Conservation (phyloP, 2,797 vertebrate genomes). For the Myotis myotis region DNA sequence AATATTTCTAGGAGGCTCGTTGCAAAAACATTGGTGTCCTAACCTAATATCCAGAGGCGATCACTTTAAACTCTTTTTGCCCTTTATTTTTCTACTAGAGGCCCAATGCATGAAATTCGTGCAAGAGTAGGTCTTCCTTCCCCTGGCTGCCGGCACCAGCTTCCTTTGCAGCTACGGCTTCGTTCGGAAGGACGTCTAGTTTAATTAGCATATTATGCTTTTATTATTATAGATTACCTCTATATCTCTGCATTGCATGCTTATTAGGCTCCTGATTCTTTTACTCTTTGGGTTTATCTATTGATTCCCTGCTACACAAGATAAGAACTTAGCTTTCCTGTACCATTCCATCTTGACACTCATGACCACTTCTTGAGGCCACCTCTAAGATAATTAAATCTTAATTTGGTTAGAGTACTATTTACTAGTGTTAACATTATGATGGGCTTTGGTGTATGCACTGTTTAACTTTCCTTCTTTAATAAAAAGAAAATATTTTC, state of each 20-base stretch:
- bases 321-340: background rate
- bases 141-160: accelerated
- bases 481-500: background rate
- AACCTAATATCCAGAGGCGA: background rate
- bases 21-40: background rate
- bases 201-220: too few relatives aligned
- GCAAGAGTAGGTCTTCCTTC: too few relatives aligned
- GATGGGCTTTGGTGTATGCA: background rate
- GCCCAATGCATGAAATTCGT: too few relatives aligned
- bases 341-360: background rate
- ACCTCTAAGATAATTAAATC: background rate
- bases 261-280: background rate
- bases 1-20: background rate
- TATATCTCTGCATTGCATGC: background rate
- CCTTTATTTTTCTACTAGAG: background rate
- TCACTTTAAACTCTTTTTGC: background rate
- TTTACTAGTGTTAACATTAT: background rate
- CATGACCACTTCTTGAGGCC: background rate
- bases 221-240: background rate
- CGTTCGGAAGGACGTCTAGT: too few relatives aligned
- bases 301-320: background rate
- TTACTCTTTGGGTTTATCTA: background rate
- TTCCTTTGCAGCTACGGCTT: too few relatives aligned
- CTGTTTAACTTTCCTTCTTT: background rate
- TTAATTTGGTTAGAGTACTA: background rate